Percentiles rank a stretch among this genome's conserved stretches.
phyloP scores from a whole-genome alignment of 2,113 vertebrate genomes.

The Brachypteracias leptosomus region DNA sequence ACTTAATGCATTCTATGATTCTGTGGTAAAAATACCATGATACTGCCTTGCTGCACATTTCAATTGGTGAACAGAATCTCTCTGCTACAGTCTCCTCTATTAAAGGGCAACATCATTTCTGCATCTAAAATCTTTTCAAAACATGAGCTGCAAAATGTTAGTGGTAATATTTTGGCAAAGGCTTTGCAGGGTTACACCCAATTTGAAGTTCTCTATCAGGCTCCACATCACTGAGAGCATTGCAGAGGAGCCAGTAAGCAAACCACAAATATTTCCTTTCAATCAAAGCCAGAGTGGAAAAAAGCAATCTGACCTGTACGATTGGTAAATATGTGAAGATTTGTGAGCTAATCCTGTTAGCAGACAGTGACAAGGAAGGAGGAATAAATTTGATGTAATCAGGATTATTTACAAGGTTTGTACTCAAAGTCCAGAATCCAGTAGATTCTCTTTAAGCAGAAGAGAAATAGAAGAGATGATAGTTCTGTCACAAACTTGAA shows the following conservation, averaged over 20 bases:
- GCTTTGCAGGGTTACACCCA: constrained; percentile 29
- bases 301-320: background rate
- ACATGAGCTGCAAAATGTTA: background rate
- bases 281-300: background rate
- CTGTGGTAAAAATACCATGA: background rate
- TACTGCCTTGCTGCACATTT: background rate
- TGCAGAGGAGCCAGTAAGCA: background rate
- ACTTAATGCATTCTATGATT: too few species aligned
- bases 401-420: background rate
- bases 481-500: background rate
- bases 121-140: background rate
- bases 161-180: background rate
- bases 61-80: background rate
- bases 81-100: background rate
- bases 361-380: background rate
- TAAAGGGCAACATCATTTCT: constrained; percentile 25
- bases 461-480: background rate
- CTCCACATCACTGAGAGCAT: background rate
- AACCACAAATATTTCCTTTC: background rate
- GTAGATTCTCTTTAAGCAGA: background rate
- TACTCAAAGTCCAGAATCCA: background rate
- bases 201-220: background rate
- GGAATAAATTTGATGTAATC: background rate
- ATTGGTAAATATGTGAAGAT: background rate
- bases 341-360: background rate